Conservation (phyloP, 2,888 invertebrate species). For the Dugesia japonica region DNA sequence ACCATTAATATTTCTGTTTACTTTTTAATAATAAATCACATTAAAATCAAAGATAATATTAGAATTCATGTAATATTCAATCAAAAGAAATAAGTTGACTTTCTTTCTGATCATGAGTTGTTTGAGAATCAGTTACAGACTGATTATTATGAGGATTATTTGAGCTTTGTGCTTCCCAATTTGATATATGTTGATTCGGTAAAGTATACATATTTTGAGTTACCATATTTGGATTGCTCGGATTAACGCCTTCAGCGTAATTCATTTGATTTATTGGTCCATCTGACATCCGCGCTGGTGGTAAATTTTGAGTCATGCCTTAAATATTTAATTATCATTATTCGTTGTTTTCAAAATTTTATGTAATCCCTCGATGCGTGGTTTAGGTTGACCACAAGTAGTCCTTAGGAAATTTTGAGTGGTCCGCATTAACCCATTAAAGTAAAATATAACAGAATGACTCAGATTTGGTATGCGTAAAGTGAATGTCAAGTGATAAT, state of each 20-base stretch:
- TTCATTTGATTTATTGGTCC: background rate
- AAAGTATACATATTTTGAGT: background rate
- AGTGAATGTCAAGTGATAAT: too few species aligned
- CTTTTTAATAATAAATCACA: too few species aligned
- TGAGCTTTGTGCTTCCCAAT: background rate
- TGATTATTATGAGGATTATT: background rate
- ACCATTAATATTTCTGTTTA: too few species aligned
- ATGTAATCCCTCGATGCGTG: too few species aligned
- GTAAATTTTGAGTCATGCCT: background rate
- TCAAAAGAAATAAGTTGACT: conserved; percentile 3
- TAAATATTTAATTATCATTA: background rate
- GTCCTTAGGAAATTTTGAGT: too few species aligned
- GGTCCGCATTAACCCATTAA: too few species aligned
- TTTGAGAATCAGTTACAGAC: background rate
- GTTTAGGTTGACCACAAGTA: too few species aligned
- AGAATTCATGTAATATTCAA: background rate
- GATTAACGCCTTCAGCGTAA: background rate
- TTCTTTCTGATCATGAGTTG: conserved; percentile 1
- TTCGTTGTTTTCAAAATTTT: too few species aligned
- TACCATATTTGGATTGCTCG: background rate
- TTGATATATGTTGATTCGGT: background rate
- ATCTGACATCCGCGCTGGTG: background rate
- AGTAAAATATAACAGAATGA: too few species aligned
- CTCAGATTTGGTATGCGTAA: too few species aligned
- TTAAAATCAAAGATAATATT: too few species aligned